These are phyloP conservation scores for Mimas tiliae DNA, from an alignment of 2,888 invertebrate species.

Conservation along the genomic window DNA sequence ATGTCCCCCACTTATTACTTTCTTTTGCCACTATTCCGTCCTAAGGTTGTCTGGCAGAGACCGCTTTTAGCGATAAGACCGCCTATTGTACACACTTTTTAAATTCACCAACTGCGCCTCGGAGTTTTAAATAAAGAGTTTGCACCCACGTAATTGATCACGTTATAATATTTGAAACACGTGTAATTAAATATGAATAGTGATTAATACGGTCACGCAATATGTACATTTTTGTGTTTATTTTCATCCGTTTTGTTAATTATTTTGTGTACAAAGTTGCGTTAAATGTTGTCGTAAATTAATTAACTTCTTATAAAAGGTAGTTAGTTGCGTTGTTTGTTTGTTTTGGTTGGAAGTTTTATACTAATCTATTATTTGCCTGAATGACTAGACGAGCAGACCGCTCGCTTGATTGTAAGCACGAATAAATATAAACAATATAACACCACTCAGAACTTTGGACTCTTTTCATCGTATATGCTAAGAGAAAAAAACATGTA, in stretches of 20 bases:
- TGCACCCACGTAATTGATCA: slow-evolving; percentile 40
- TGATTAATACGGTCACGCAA: slow-evolving; percentile 51
- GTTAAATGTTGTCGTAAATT: slow-evolving; percentile 16
- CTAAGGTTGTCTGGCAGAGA: too few species aligned
- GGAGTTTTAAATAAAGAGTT: not conserved
- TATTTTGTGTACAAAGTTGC: slow-evolving; percentile 24
- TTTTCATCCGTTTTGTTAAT: slow-evolving; percentile 33
- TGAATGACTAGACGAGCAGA: too few species aligned
- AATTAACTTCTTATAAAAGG: slow-evolving; percentile 6
- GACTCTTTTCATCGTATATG: too few species aligned
- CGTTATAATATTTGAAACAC: slow-evolving; percentile 34
- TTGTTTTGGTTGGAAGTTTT: not conserved
- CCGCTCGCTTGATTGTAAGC: too few species aligned
- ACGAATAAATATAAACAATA: too few species aligned
- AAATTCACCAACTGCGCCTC: not conserved
- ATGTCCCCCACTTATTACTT: too few species aligned
- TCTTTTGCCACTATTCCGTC: too few species aligned
- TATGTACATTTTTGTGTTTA: slow-evolving; percentile 46
- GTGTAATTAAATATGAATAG: slow-evolving; percentile 47
- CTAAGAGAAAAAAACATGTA: too few species aligned
- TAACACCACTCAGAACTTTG: too few species aligned
- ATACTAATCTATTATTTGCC: too few species aligned
- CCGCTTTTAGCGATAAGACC: too few species aligned
- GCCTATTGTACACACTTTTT: too few species aligned
- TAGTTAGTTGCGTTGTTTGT: not conserved